Percentiles rank a stretch among this genome's conserved stretches.
phyloP scores from a whole-genome alignment of 2,888 invertebrate genomes.

The Lomographa bimaculata region DNA sequence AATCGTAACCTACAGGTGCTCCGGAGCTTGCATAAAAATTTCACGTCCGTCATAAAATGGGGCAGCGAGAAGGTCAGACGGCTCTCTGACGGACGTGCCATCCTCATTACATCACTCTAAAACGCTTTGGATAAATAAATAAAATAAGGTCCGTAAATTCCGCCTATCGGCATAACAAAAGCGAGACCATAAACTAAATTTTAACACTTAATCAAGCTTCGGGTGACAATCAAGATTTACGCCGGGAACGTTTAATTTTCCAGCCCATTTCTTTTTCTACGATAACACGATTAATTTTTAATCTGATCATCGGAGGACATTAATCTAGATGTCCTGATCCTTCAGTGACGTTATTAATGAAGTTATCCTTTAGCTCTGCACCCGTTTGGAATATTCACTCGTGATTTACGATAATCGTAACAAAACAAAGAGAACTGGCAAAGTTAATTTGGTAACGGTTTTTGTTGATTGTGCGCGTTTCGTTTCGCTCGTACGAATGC shows the following conservation, averaged over 20 bases:
- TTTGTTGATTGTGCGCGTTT: slow-evolving; percentile 41
- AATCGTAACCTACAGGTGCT: slow-evolving; percentile 35
- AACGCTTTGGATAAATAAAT: slow-evolving; percentile 21
- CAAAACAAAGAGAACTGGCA: slow-evolving; percentile 30
- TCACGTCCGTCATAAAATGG: slow-evolving; percentile 45
- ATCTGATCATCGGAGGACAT: slow-evolving; percentile 54
- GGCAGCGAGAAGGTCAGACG: slow-evolving; percentile 19
- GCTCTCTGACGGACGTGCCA: slow-evolving; percentile 11
- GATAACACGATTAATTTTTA: slow-evolving; percentile 68
- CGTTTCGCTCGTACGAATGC: slow-evolving; percentile 32
- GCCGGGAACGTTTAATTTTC: slow-evolving; percentile 67
- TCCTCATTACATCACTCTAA: slow-evolving; percentile 25
- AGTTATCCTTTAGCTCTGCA: slow-evolving; percentile 47
- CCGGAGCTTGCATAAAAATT: slow-evolving; percentile 38
- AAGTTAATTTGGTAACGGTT: slow-evolving; percentile 37
- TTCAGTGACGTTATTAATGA: slow-evolving; percentile 39
- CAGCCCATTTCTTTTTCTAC: slow-evolving; percentile 66
- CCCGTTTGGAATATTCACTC: slow-evolving; percentile 36
- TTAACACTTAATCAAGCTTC: slow-evolving; percentile 77
- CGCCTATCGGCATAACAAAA: slow-evolving; percentile 38
- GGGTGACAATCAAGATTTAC: slow-evolving; percentile 71
- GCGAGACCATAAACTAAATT: slow-evolving; percentile 70
- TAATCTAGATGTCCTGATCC: slow-evolving; percentile 38
- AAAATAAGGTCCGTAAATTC: slow-evolving; percentile 29
- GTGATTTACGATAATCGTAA: slow-evolving; percentile 48